Evolutionary conservation across 2,888 invertebrate genomes (phyloP).

Genomic region (Ceraclea dissimilis): DNA sequence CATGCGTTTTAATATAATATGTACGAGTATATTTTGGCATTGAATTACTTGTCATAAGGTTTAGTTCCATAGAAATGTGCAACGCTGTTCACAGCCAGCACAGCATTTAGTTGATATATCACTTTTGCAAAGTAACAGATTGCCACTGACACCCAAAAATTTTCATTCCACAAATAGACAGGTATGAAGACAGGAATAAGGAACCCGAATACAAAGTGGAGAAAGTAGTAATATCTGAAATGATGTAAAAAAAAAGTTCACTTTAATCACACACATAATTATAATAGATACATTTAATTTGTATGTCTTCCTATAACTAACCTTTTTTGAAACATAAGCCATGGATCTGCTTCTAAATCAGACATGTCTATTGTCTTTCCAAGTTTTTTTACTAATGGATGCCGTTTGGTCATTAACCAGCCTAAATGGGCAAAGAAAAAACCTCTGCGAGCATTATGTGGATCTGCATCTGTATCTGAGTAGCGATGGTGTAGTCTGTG

Average conservation of each 20-base stretch:
- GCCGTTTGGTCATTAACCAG: slow-evolving; percentile 74
- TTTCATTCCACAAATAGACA: slow-evolving; percentile 61
- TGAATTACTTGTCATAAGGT: slow-evolving; percentile 68
- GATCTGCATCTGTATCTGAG: slow-evolving; percentile 59
- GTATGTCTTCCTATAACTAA: slow-evolving; percentile 31
- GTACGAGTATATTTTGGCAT: too few relatives aligned
- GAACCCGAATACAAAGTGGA: slow-evolving; percentile 53
- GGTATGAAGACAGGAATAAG: slow-evolving; percentile 58
- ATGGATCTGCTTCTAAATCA: slow-evolving; percentile 64
- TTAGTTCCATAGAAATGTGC: slow-evolving; percentile 72
- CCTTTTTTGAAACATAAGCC: slow-evolving; percentile 71
- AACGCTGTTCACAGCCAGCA: slow-evolving; percentile 77
- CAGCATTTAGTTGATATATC: slow-evolving; percentile 55
- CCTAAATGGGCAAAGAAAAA: slow-evolving; percentile 87
- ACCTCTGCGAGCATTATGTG: slow-evolving; percentile 71
- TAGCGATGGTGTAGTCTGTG: slow-evolving; percentile 78
- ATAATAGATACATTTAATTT: too few relatives aligned
- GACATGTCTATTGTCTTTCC: slow-evolving; percentile 63
- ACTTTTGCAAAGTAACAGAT: slow-evolving; percentile 57
- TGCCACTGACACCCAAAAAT: slow-evolving; percentile 50
- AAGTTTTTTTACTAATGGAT: slow-evolving; percentile 63
- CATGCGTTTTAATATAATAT: too few relatives aligned
- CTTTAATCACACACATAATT: too few relatives aligned
- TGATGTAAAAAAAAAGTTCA: slow-evolving; percentile 3
- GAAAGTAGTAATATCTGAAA: slow-evolving; percentile 58